phyloP scores from a whole-genome alignment of 92 coral and sea anemone genomes.

The Siderastrea siderea region DNA sequence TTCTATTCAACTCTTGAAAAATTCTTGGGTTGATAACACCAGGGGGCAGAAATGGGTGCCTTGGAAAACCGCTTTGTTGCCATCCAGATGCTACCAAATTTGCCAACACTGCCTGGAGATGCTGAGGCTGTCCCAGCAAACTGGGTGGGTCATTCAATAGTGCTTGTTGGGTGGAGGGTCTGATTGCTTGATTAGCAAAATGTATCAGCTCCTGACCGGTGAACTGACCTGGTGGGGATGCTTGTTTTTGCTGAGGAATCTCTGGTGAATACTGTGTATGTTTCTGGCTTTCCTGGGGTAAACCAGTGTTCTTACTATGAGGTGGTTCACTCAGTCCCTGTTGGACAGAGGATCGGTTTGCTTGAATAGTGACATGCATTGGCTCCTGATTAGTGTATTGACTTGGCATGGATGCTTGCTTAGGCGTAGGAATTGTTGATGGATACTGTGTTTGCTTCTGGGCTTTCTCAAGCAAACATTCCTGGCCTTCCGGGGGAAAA shows the following conservation, averaged over 20 bases:
- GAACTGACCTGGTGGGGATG: not conserved
- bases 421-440: not conserved
- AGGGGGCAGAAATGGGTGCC: constrained; percentile 25
- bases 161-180: not conserved
- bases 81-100: constrained; percentile 4
- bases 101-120: not conserved
- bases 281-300: not conserved
- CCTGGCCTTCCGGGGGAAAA: not conserved
- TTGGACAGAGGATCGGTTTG: not conserved
- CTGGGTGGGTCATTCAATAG: not conserved
- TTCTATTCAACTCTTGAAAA: constrained; percentile 5
- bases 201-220: not conserved
- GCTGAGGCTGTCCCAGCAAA: constrained; percentile 4
- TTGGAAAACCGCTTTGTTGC: constrained; percentile 15
- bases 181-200: not conserved
- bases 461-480: not conserved
- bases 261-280: not conserved
- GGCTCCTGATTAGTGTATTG: not conserved
- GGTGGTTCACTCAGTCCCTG: not conserved
- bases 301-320: not conserved
- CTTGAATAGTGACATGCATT: not conserved
- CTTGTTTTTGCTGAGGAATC: not conserved
- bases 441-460: not conserved
- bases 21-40: constrained; percentile 1
- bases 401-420: not conserved